These are phyloP conservation scores for Zaprionus inermis DNA, from an alignment of 1,140 invertebrate genomes.

Conservation along the genomic window DNA sequence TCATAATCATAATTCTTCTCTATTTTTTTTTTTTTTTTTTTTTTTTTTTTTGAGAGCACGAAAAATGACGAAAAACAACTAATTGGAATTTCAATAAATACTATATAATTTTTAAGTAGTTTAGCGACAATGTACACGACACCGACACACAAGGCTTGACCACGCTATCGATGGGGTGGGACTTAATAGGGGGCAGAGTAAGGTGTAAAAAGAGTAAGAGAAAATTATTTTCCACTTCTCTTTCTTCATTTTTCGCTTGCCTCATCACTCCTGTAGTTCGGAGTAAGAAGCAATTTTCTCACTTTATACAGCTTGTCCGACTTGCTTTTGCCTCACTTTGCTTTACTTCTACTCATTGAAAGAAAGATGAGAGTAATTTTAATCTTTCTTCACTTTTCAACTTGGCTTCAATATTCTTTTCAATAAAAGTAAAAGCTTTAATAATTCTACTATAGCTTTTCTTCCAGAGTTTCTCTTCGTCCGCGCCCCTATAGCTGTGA, in stretches of 20 bases:
- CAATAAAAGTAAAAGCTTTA: neutral
- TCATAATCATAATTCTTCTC: slow-evolving; percentile 55
- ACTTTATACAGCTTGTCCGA: neutral
- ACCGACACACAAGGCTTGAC: slow-evolving; percentile 25
- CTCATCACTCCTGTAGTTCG: neutral
- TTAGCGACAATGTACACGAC: slow-evolving; percentile 36
- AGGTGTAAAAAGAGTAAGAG: neutral
- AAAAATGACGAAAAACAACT: slow-evolving; percentile 41
- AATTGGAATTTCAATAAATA: slow-evolving; percentile 49
- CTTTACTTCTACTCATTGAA: neutral
- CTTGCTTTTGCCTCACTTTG: neutral
- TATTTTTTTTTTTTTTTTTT: slow-evolving; percentile 48
- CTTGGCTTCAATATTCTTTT: neutral
- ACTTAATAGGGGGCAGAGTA: neutral
- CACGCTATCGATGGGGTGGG: neutral
- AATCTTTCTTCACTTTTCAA: neutral
- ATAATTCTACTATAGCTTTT: neutral
- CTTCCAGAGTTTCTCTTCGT: slow-evolving; percentile 2
- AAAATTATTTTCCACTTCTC: neutral
- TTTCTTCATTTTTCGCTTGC: neutral
- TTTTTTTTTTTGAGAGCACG: slow-evolving; percentile 74
- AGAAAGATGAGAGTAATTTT: neutral
- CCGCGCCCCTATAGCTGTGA: neutral
- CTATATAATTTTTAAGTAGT: slow-evolving; percentile 63
- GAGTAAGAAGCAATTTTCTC: neutral